Evolutionary conservation across 2,888 invertebrate genomes (phyloP), one percentile per base, ranked within the genome.

Genomic region (Cancer borealis): DNA sequence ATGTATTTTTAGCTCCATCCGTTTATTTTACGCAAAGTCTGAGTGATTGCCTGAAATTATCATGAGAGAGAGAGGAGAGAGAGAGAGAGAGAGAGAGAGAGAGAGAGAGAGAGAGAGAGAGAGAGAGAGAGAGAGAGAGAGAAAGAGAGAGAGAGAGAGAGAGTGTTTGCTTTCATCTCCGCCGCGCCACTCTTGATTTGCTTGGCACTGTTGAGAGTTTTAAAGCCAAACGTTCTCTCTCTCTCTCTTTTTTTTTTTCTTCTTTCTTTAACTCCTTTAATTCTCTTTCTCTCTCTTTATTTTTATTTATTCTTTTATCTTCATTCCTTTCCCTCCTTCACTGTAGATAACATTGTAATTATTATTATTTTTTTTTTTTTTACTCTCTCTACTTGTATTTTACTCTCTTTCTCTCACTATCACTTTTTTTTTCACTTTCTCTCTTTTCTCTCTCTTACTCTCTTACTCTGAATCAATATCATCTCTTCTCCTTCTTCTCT

Each of bases 31-130:
- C 46, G 30, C 73, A 21, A 46, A 30, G 45, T 73, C 17, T 91
- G 73, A 91, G 45, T 21, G 73, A 91, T 45, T 45, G 73, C 39
- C 60, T 73, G 17, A 49, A n/a, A 91, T 73, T 91, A 91, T 91
- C 30, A 26, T n/a, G 90, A 90, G 12, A 12, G 49, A 54, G 47
- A 47, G 88, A 47, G 88, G 47, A 47, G 88, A 47, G 88, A 47
- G 47, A 54, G 54, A 45, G 49, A 45, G 54, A 54, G 89, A 49
- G 89, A 49, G 89, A 49, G 49, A 49, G 89, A 49, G 89, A 49
- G 49, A 49, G 89, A 49, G 89, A 49, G 49, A 49, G 47, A 47
- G 88, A 47, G 88, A 47, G 47, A 47, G 88, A 47, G 88, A 47
- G 47, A 54, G 54, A 45, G 49, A 45, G 54, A 54, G 89, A 49